Evolutionary conservation across 2,888 invertebrate species (phyloP).

Genomic region (Ophraella communa): DNA sequence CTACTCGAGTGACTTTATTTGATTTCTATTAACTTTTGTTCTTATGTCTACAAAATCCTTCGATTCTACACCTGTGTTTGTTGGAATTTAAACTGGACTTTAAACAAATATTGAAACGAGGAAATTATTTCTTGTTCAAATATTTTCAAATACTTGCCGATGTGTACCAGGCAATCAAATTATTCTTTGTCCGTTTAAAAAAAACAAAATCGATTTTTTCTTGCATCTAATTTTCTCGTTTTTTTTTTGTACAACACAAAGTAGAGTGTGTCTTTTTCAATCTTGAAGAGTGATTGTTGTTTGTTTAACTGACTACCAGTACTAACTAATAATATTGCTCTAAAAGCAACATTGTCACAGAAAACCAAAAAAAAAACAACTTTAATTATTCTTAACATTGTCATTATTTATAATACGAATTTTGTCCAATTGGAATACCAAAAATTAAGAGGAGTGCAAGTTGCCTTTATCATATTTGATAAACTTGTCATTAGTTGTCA

Average conservation of each 20-base stretch:
- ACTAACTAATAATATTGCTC: neutral
- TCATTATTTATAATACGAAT: too few relatives aligned
- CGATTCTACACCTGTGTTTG: conserved; percentile 47
- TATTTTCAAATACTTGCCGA: conserved; percentile 32
- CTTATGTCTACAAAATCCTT: conserved; percentile 15
- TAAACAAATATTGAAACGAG: conserved; percentile 50
- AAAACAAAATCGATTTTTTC: conserved; percentile 7
- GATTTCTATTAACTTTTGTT: conserved; percentile 18
- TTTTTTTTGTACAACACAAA: neutral
- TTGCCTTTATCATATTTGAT: too few relatives aligned
- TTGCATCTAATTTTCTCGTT: too few relatives aligned
- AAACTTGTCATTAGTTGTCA: too few relatives aligned
- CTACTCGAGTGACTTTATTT: conserved; percentile 11
- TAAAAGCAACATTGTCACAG: too few relatives aligned
- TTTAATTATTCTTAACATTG: too few relatives aligned
- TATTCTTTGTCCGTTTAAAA: conserved; percentile 13
- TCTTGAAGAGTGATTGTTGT: neutral
- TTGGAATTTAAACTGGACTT: conserved; percentile 49
- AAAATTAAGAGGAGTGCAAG: too few relatives aligned
- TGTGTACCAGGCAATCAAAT: conserved; percentile 25
- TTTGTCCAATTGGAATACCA: too few relatives aligned
- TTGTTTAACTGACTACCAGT: neutral
- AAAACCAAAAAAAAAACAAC: too few relatives aligned
- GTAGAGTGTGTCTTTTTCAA: neutral
- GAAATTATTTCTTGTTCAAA: conserved; percentile 32